phyloP scores from a whole-genome alignment of 1,140 invertebrate genomes.

The Acarapis woodi region DNA sequence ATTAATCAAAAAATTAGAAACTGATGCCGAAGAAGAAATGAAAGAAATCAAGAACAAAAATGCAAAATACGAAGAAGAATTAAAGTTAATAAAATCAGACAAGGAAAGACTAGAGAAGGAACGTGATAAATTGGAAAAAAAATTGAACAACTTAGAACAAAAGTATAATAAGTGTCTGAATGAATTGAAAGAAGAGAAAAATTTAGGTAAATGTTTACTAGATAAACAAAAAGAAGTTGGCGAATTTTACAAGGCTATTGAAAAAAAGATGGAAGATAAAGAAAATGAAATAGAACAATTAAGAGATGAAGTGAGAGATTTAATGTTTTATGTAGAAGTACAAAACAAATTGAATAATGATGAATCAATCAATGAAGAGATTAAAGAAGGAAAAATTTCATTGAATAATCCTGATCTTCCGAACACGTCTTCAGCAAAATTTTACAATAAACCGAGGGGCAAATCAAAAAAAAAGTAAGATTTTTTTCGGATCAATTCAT shows the following conservation, averaged over 20 bases:
- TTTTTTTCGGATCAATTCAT: too few relatives aligned
- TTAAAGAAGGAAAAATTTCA: constrained; percentile 36
- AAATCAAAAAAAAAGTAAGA: too few relatives aligned
- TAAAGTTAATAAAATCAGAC: constrained; percentile 10
- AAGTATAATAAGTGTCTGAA: constrained; percentile 8
- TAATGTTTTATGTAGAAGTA: constrained; percentile 86
- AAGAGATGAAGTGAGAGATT: constrained; percentile 64
- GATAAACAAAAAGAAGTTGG: constrained; percentile 48
- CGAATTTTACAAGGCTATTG: constrained; percentile 29
- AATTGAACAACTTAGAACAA: constrained; percentile 10
- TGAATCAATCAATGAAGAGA: constrained; percentile 25
- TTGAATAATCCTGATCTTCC: too few relatives aligned
- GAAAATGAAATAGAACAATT: constrained; percentile 46
- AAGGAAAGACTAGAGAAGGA: constrained; percentile 11
- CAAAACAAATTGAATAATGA: constrained; percentile 24
- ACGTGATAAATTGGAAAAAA: constrained; percentile 13
- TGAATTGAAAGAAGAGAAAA: constrained; percentile 13
- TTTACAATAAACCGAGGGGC: too few relatives aligned
- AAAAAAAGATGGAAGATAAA: constrained; percentile 27
- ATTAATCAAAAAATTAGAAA: constrained; percentile 30
- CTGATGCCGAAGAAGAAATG: constrained; percentile 14
- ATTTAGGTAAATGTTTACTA: constrained; percentile 30
- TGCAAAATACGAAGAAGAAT: constrained; percentile 11
- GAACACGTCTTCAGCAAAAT: too few relatives aligned
- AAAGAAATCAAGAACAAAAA: constrained; percentile 13